Percentiles rank a stretch among this genome's conserved stretches.
Conservation (phyloP, 2,113 vertebrate genomes). For the Nothobranchius kuhntae region DNA sequence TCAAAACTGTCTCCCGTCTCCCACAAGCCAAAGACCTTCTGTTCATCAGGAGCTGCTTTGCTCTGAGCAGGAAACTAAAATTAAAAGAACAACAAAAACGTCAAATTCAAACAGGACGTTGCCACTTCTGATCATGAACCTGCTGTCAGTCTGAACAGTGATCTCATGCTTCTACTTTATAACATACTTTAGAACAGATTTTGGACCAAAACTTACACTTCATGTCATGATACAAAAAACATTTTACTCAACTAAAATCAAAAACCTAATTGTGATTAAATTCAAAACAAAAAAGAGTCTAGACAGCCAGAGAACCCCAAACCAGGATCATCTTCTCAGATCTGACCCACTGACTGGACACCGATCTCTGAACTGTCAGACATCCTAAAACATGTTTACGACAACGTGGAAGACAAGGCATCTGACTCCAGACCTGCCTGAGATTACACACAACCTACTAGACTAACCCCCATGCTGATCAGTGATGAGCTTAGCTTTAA, state of each 20-base stretch:
- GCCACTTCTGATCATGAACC: too few relatives aligned
- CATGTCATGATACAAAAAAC: too few relatives aligned
- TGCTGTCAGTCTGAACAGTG: too few relatives aligned
- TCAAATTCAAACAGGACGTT: neutral
- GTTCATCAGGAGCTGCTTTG: slow-evolving; percentile 88
- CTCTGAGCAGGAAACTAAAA: slow-evolving; percentile 94
- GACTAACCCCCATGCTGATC: slow-evolving; percentile 12
- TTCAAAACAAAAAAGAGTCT: neutral
- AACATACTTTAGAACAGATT: too few relatives aligned
- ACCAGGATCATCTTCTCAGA: neutral
- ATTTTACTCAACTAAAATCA: too few relatives aligned
- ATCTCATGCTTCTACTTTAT: too few relatives aligned
- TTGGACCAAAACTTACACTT: neutral
- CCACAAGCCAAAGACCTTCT: slow-evolving; percentile 98
- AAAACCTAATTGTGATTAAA: too few relatives aligned
- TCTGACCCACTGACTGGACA: neutral
- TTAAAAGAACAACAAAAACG: slow-evolving; percentile 14
- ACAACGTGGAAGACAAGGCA: neutral
- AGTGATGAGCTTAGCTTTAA: slow-evolving; percentile 62
- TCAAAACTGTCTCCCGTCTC: slow-evolving; percentile 90
- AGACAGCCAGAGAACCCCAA: neutral
- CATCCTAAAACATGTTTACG: neutral
- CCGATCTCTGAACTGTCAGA: neutral
- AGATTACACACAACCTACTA: neutral
- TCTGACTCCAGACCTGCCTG: slow-evolving; percentile 13